A percentile compares a stretch with the other conserved stretches of the same genome.
These are phyloP conservation scores for Amiota minor DNA, from an alignment of 2,888 invertebrate genomes.

Conservation along the genomic window DNA sequence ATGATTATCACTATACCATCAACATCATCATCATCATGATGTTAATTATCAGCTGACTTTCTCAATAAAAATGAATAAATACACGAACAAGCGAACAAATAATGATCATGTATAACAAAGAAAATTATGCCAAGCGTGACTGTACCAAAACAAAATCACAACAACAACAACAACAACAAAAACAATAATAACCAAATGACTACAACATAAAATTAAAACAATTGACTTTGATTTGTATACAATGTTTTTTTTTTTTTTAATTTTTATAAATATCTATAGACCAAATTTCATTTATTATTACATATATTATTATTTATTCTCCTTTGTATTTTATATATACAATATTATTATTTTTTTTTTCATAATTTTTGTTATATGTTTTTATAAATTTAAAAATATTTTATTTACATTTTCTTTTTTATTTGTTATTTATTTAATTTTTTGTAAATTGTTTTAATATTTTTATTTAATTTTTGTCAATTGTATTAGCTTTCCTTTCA, in stretches of 20 bases:
- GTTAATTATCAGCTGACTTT: slow-evolving; percentile 5
- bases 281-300: background rate
- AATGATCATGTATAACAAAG: background rate
- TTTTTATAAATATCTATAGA: background rate
- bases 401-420: background rate
- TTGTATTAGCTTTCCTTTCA: too few species aligned
- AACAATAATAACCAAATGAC: background rate
- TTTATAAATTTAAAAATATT: background rate
- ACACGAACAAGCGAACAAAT: background rate
- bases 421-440: background rate
- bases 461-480: too few species aligned
- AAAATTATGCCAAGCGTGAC: slow-evolving; percentile 28
- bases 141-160: slow-evolving; percentile 16
- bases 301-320: background rate
- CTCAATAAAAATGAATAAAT: slow-evolving; percentile 7
- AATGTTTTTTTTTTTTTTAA: background rate
- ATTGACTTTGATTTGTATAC: background rate
- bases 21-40: background rate
- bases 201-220: slow-evolving; percentile 5
- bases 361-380: background rate
- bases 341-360: background rate
- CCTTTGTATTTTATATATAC: background rate
- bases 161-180: slow-evolving; percentile 1
- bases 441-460: too few species aligned
- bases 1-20: background rate